A percentile compares a stretch with the other conserved stretches of the same genome.
These are phyloP conservation scores for Xylocopa sonorina DNA, from an alignment of 1,140 invertebrate genomes.

Conservation along the genomic window DNA sequence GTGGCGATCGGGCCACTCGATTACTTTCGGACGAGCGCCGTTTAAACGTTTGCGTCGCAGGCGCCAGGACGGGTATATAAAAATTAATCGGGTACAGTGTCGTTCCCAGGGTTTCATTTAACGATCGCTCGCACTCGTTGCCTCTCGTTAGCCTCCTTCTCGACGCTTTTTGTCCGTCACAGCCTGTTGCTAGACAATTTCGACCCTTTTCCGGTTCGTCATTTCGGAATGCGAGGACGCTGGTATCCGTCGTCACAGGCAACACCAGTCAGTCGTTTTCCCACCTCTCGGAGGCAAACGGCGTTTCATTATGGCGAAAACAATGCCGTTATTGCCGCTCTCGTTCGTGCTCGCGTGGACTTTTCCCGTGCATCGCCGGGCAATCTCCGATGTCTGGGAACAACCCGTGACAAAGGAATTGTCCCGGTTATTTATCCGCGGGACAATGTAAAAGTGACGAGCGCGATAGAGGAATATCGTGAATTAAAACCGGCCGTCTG, in stretches of 20 bases:
- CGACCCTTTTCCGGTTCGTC: background rate
- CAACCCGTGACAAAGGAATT: background rate
- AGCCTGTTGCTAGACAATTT: no score
- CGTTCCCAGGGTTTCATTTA: background rate
- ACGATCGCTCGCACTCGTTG: no score
- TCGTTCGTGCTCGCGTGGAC: background rate
- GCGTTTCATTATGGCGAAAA: slow-evolving; percentile 27
- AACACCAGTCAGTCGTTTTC: slow-evolving; percentile 6
- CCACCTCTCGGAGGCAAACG: slow-evolving; percentile 33
- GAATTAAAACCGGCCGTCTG: background rate
- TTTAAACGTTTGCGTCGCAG: background rate
- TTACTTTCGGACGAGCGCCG: background rate
- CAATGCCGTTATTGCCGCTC: background rate
- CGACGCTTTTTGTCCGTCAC: no score
- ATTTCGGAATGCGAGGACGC: background rate
- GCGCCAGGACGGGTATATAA: background rate
- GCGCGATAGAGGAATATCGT: background rate
- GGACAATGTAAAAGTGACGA: background rate
- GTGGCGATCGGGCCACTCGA: slow-evolving; percentile 5
- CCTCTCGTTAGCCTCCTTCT: background rate
- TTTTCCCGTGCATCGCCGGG: no score
- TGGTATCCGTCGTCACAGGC: slow-evolving; percentile 10
- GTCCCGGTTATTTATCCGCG: background rate
- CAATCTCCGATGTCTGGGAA: background rate
- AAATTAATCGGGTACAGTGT: slow-evolving; percentile 1